Evolutionary conservation across 1,140 invertebrate genomes (phyloP), one percentile per base, ranked within the genome.

Genomic region (Matsumurasca onukii): DNA sequence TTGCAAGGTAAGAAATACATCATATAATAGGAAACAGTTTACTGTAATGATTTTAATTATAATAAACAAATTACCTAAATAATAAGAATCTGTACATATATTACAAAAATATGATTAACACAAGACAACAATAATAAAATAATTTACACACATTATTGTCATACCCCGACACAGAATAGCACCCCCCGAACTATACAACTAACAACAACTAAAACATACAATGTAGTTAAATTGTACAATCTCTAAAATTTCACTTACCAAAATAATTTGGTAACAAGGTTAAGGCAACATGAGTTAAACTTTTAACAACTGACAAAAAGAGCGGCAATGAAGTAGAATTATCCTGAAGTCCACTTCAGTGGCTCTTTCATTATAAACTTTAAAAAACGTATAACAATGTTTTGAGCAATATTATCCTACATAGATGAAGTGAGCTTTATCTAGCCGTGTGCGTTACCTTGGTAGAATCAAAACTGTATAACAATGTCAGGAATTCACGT

Each of bases 1-100:
- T n/a, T n/a, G 34, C 5, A 9, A 39, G 34, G 25, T 13, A 59
- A 59, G 25, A 24, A 59, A 59, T 9, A 59, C 55, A 27, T 27
- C 5, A 27, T 29, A 2, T 65, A 65, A 65, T 65, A 65, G 62
- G 62, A 65, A 65, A 65, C 62, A 65, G 31, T 65, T 65, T 65
- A 45, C 62, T 65, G 31, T 65, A 65, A 65, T 65, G 62, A 65
- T 65, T 59, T n/a, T 39, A 48, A 65, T 45, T 65, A 65, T 65
- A 65, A 65, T 65, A 65, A 65, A 65, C 62, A 65, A 65, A 65
- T 65, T 45, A 39, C 62, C 39, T 65, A 65, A 63, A 65, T 65
- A 65, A 65, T 65, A 65, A 65, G 62, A 65, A 65, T 45, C 62
- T 65, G 62, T 65, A 65, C 62, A 65, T 65, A 65, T 65, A 65